These are phyloP conservation scores for Seira musarum DNA, from an alignment of 2,888 invertebrate genomes.

Conservation along the genomic window DNA sequence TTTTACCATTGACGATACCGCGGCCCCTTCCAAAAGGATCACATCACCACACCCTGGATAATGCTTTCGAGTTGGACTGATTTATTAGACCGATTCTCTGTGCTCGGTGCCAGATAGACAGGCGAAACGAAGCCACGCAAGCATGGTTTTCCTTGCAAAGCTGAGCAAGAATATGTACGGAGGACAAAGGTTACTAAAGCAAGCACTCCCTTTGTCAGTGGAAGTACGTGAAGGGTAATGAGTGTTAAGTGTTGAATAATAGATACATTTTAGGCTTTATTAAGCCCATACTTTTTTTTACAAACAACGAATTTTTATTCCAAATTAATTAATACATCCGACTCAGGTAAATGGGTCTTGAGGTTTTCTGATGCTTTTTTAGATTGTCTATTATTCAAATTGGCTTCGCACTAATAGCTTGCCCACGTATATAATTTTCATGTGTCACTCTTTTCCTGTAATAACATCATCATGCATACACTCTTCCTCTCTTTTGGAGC, in stretches of 20 bases:
- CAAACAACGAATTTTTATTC: background rate
- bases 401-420: constrained; percentile 25
- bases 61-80: constrained; percentile 61
- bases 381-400: background rate
- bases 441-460: constrained; percentile 47
- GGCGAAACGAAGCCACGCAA: background rate
- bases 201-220: too few relatives aligned
- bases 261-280: background rate
- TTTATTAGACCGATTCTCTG: constrained; percentile 65
- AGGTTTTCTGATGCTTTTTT: background rate
- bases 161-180: too few relatives aligned
- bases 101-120: background rate
- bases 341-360: background rate
- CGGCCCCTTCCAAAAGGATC: background rate
- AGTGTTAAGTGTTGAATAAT: background rate
- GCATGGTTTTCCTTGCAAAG: background rate
- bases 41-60: constrained; percentile 64
- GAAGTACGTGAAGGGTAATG: background rate
- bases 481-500: constrained; percentile 5
- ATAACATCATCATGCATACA: background rate
- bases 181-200: too few relatives aligned
- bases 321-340: constrained; percentile 1
- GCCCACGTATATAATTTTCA: constrained; percentile 38
- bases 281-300: background rate
- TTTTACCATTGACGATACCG: constrained; percentile 9